Evolutionary conservation across 2,113 vertebrate species (phyloP).

Genomic region (Cygnus atratus): DNA sequence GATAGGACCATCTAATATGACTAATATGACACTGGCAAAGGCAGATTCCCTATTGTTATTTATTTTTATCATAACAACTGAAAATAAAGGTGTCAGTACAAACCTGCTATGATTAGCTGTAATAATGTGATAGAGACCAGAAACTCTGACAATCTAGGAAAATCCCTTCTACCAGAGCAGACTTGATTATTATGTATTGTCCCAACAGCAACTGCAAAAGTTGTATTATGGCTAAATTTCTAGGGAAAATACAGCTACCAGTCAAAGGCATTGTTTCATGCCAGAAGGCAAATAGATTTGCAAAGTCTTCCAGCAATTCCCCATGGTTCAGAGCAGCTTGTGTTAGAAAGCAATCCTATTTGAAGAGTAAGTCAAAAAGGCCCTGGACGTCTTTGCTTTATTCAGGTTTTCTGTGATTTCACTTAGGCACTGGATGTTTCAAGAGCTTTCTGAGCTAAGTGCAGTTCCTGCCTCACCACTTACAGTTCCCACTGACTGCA

Average conservation of each 20-base stretch:
- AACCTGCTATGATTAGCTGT: not conserved
- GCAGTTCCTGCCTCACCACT: not conserved
- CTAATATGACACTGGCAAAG: not conserved
- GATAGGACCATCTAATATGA: not conserved
- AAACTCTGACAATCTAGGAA: not conserved
- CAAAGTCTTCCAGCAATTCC: not conserved
- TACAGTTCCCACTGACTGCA: not conserved
- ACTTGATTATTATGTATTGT: not conserved
- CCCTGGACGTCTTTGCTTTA: not conserved
- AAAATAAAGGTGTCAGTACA: not conserved
- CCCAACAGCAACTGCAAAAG: not conserved
- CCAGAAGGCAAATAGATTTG: not conserved
- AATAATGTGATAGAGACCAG: not conserved
- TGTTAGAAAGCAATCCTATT: not conserved
- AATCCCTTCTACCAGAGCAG: not conserved
- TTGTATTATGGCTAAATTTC: not conserved
- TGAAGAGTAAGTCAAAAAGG: not conserved
- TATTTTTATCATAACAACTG: not conserved
- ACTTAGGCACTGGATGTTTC: not conserved
- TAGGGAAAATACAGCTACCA: not conserved
- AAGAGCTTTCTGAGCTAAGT: not conserved
- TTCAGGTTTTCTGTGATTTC: not conserved
- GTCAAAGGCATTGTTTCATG: not conserved
- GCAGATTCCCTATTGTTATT: accelerated
- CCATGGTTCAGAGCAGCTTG: not conserved